Evolutionary conservation across 2,113 vertebrate species (phyloP).

Genomic region (Eonycteris spelaea): DNA sequence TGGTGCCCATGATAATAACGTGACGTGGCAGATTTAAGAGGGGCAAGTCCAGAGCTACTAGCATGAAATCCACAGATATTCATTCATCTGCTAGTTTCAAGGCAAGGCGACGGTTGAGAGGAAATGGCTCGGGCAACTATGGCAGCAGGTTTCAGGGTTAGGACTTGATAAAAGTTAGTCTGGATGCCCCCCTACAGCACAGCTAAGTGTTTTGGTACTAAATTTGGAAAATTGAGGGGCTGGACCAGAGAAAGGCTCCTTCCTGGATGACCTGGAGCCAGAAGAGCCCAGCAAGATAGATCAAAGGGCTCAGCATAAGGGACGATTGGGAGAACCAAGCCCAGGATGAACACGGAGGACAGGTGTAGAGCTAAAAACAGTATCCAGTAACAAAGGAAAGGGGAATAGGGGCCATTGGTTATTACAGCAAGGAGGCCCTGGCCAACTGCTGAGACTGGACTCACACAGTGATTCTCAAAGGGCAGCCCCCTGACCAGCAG

Average conservation of each 20-base stretch:
- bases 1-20: background rate
- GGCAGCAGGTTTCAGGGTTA: background rate
- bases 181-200: background rate
- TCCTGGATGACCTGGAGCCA: background rate
- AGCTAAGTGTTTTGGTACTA: background rate
- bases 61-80: background rate
- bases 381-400: background rate
- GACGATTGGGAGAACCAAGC: background rate
- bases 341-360: background rate
- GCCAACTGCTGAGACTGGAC: background rate
- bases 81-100: background rate
- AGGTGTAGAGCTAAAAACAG: background rate
- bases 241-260: background rate
- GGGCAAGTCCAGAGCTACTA: background rate
- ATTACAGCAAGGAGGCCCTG: background rate
- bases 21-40: background rate
- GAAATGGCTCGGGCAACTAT: background rate
- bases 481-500: background rate
- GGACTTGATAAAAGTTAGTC: background rate
- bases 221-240: background rate
- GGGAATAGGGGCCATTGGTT: background rate
- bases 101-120: background rate
- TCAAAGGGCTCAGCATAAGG: background rate
- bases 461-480: background rate
- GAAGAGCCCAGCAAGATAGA: background rate